Evolutionary conservation across 2,888 invertebrate species (phyloP).

Genomic region (Amorpha juglandis): DNA sequence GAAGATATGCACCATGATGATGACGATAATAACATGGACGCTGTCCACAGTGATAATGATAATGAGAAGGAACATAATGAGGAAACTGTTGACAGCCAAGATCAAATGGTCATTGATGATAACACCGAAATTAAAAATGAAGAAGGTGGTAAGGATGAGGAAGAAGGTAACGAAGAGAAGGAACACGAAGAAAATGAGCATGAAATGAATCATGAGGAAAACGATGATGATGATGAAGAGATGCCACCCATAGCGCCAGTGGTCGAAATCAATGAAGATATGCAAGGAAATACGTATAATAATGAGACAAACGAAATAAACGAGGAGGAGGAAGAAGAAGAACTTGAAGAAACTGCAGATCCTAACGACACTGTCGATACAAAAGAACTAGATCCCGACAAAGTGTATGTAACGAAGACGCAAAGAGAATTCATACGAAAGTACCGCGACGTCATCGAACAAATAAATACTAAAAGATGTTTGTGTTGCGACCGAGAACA

Average conservation of each 20-base stretch:
- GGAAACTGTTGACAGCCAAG: conserved; percentile 54
- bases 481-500: conserved; percentile 77
- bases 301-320: conserved; percentile 60
- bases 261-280: conserved; percentile 78
- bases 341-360: conserved; percentile 54
- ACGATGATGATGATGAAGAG: conserved; percentile 68
- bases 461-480: conserved; percentile 79
- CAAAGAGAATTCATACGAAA: conserved; percentile 77
- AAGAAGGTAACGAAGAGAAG: conserved; percentile 47
- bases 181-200: conserved; percentile 56
- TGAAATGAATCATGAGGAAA: conserved; percentile 54
- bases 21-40: conserved; percentile 49
- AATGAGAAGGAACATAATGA: conserved; percentile 53
- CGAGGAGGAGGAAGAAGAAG: conserved; percentile 62
- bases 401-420: conserved; percentile 71
- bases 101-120: conserved; percentile 52
- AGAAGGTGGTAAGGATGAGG: conserved; percentile 45
- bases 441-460: conserved; percentile 75
- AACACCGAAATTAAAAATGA: conserved; percentile 47
- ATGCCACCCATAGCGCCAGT: conserved; percentile 70
- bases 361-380: conserved; percentile 60
- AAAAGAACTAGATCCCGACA: conserved; percentile 68
- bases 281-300: conserved; percentile 65
- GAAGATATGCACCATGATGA: conserved; percentile 45
- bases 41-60: conserved; percentile 48